Percentiles rank a stretch among this genome's conserved stretches.
Conservation (phyloP, 2,888 invertebrate species). For the Tachina fera region DNA sequence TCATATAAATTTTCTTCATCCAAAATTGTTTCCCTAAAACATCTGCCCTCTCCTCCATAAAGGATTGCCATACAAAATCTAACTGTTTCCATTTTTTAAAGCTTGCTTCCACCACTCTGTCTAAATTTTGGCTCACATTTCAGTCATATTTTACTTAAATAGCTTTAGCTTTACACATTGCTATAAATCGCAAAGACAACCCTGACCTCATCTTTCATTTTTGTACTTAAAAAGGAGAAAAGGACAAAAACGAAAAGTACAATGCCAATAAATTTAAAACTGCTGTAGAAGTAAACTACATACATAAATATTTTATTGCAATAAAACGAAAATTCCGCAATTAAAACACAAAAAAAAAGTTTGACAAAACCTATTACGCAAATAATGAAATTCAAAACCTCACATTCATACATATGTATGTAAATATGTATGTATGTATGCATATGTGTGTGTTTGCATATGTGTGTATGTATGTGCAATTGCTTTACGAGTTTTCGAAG, state of each 20-base stretch:
- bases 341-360: neutral
- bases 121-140: slow-evolving; percentile 37
- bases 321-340: neutral
- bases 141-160: slow-evolving; percentile 5
- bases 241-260: slow-evolving; percentile 1
- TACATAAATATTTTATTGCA: slow-evolving; percentile 24
- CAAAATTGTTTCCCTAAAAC: too few relatives aligned
- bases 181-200: slow-evolving; percentile 13
- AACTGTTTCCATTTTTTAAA: neutral
- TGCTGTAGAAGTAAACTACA: slow-evolving; percentile 3
- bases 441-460: too few relatives aligned
- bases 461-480: too few relatives aligned
- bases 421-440: too few relatives aligned
- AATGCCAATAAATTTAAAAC: slow-evolving; percentile 36
- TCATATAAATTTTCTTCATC: too few relatives aligned
- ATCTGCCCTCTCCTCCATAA: too few relatives aligned
- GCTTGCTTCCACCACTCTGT: neutral
- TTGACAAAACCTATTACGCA: slow-evolving; percentile 30
- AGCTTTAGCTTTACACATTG: slow-evolving; percentile 12
- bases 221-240: neutral
- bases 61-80: neutral
- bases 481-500: neutral
- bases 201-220: slow-evolving; percentile 46
- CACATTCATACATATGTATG: neutral
- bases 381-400: slow-evolving; percentile 24